These are phyloP conservation scores for Oscheius onirici DNA, from an alignment of 2,888 invertebrate genomes.

Conservation along the genomic window DNA sequence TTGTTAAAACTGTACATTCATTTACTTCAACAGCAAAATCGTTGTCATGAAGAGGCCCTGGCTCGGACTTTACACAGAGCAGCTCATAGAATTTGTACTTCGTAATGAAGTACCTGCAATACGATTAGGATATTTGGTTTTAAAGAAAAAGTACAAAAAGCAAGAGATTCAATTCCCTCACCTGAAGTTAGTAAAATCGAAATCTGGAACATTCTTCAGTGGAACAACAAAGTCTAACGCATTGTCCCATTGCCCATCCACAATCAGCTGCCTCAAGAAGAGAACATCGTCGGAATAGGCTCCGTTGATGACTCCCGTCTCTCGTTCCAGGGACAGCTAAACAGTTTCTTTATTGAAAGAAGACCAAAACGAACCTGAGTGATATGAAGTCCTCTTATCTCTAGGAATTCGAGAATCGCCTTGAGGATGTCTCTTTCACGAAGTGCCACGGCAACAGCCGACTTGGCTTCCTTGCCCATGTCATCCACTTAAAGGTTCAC, in stretches of 20 bases:
- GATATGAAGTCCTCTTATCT: conserved; percentile 88
- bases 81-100: conserved; percentile 93
- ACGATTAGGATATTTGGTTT: conserved; percentile 77
- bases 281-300: conserved; percentile 91
- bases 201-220: conserved; percentile 80
- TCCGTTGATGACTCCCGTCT: conserved; percentile 93
- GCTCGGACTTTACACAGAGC: conserved; percentile 90
- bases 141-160: neutral
- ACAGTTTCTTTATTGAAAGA: conserved; percentile 20
- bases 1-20: neutral
- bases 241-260: conserved; percentile 98
- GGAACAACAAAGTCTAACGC: conserved; percentile 95
- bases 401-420: conserved; percentile 74
- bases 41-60: conserved; percentile 78
- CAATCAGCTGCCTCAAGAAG: conserved; percentile 82
- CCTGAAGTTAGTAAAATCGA: conserved; percentile 76
- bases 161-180: neutral
- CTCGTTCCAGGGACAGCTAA: conserved; percentile 81
- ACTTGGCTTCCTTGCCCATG: conserved; percentile 11
- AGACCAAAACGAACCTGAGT: conserved; percentile 76
- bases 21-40: conserved; percentile 85
- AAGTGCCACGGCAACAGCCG: conserved; percentile 17
- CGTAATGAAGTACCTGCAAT: conserved; percentile 85
- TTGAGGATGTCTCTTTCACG: conserved; percentile 76
- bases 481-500: conserved; percentile 5